Evolutionary conservation across 2,888 invertebrate genomes (phyloP).

Genomic region (Eudasyphora cyanicolor): DNA sequence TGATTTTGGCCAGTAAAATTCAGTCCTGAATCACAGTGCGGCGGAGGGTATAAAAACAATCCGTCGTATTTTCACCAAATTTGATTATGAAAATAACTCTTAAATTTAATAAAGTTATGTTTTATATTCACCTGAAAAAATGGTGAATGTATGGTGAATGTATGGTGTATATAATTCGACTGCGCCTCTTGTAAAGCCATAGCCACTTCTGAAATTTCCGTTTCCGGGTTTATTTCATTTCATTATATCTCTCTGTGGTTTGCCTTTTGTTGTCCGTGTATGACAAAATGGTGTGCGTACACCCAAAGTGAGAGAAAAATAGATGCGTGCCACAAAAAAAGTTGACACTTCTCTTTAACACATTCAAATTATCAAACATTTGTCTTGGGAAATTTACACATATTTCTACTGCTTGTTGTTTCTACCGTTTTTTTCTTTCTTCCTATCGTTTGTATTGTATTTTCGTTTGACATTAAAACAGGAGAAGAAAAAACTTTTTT

Average conservation of each 20-base stretch:
- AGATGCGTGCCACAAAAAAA: conserved; percentile 40
- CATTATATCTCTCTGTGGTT: conserved; percentile 23
- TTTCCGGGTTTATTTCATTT: not conserved
- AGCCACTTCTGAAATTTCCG: conserved; percentile 15
- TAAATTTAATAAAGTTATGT: no score
- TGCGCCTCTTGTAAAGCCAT: not conserved
- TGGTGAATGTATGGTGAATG: no score
- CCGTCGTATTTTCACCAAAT: no score
- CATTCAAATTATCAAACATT: conserved; percentile 54
- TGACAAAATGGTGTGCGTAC: not conserved
- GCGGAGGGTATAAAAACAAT: no score
- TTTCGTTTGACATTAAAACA: not conserved
- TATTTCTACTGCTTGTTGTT: conserved; percentile 16
- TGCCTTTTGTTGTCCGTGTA: not conserved
- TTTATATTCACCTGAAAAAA: no score
- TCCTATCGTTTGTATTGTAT: not conserved
- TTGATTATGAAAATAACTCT: no score
- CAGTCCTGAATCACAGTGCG: no score
- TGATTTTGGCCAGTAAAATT: no score
- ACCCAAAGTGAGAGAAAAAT: conserved; percentile 7
- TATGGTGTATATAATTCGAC: no score
- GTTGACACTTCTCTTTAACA: conserved; percentile 52
- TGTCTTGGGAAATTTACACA: conserved; percentile 47
- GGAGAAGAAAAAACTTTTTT: conserved; percentile 40
- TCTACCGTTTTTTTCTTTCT: not conserved